Conservation (phyloP, 2,113 vertebrate species). For the Leucopsar rothschildi region DNA sequence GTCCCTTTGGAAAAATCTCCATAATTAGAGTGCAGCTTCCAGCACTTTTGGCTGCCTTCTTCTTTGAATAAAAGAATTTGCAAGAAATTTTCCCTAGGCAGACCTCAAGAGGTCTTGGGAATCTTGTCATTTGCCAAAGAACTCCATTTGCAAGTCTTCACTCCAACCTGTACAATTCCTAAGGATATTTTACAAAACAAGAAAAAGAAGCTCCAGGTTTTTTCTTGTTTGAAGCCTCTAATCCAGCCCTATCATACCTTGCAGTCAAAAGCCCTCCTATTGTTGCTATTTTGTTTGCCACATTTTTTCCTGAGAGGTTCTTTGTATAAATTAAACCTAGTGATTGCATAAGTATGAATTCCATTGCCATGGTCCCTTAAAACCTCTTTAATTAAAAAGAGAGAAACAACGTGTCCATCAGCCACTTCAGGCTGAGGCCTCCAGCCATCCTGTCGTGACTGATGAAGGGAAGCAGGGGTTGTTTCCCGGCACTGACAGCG, state of each 20-base stretch:
- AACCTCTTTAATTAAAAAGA: neutral
- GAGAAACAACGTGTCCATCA: neutral
- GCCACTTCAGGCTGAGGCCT: neutral
- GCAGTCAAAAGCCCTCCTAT: neutral
- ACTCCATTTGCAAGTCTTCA: neutral
- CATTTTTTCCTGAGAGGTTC: neutral
- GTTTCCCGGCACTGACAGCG: neutral
- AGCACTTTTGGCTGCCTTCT: neutral
- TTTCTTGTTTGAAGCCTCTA: neutral
- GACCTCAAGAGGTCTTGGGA: neutral
- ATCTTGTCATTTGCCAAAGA: neutral
- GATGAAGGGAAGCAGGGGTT: neutral
- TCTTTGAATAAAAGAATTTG: neutral
- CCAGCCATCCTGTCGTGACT: neutral
- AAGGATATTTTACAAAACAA: neutral
- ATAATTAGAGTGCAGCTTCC: neutral
- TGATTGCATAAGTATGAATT: neutral
- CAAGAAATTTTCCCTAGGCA: neutral
- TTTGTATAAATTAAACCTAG: neutral
- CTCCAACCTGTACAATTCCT: neutral
- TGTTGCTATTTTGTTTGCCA: neutral
- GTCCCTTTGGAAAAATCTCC: neutral
- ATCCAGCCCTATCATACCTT: neutral
- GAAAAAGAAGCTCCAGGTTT: rapidly evolving
- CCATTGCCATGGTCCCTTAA: neutral